Evolutionary conservation across 2,113 vertebrate genomes (phyloP).

Genomic region (Trematocara stigmaticum): DNA sequence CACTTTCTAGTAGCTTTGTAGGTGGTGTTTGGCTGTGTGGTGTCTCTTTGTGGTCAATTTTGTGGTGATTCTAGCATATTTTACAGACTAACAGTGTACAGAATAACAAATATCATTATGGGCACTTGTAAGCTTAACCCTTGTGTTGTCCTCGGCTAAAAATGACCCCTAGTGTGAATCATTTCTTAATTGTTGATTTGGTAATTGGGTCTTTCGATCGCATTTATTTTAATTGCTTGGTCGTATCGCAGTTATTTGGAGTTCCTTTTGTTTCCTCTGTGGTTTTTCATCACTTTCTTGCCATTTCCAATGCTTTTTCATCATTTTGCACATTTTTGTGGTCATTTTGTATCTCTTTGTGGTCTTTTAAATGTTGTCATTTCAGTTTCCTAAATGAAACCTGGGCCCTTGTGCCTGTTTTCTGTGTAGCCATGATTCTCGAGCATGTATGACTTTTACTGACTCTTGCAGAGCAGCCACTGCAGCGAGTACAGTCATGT

Average conservation of each 20-base stretch:
- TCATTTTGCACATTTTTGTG: not conserved
- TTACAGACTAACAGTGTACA: not conserved
- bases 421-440: not conserved
- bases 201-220: not conserved
- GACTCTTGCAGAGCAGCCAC: not conserved
- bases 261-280: not conserved
- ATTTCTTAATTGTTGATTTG: not conserved
- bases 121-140: not conserved
- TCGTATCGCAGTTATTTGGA: not conserved
- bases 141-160: not conserved
- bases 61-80: not conserved
- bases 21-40: not conserved
- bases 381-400: not conserved
- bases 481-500: not conserved
- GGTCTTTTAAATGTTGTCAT: not conserved
- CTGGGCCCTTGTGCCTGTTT: not conserved
- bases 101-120: not conserved
- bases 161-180: not conserved
- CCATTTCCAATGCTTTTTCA: not conserved
- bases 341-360: not conserved
- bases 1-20: not conserved
- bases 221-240: not conserved
- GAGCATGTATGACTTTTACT: not conserved
- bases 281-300: not conserved
- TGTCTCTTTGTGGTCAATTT: not conserved